Evolutionary conservation across 1,140 invertebrate genomes (phyloP), one percentile per base, ranked within the genome.

Genomic region (Eumaeus atala): DNA sequence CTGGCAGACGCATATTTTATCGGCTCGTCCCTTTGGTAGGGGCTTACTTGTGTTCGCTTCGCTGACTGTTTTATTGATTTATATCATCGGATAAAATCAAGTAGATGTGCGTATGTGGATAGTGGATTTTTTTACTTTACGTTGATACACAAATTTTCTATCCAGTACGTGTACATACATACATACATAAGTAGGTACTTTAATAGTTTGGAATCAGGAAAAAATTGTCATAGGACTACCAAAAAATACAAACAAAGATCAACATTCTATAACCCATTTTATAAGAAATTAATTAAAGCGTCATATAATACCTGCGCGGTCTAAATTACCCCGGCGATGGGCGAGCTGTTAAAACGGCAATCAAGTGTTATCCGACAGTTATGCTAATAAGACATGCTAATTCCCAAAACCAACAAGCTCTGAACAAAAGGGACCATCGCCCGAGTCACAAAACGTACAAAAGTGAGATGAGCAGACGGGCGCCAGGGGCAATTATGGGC

Each of bases 301-400:
- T 40, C 38, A 3, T 12, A 40, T 40, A 40, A 21, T 16, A 44
- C 17, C 40, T 9, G 9, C 11, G 9, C 38, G 55, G 44, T 51
- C 36, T 21, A 10, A 14, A 21, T 10, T 44, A 16, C 44, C 47
- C 44, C 49, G 21, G 34, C 9, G 58, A 33, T 16, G 49, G 38
- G 14, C 60, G 44, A 76, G 70, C 72, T 71, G 79, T 81, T 85
- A 84, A 84, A 85, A 82, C 73, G 80, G 69, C 78, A 77, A 84
- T 86, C 79, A 73, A 61, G 62, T 67, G 56, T 81, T 81, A 84
- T 83, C 77, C 67, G 76, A 74, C 76, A 78, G 80, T 74, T 80
- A 86, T 84, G 81, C 73, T 84, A 87, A 87, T 82, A 84, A 87
- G 84, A 84, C 84, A 81, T 84, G 78, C 81, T 87, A 87, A 87